Evolutionary conservation across 1,140 invertebrate genomes (phyloP), one percentile per base, ranked within the genome.

Genomic region (Alviniconcha marisindica): DNA sequence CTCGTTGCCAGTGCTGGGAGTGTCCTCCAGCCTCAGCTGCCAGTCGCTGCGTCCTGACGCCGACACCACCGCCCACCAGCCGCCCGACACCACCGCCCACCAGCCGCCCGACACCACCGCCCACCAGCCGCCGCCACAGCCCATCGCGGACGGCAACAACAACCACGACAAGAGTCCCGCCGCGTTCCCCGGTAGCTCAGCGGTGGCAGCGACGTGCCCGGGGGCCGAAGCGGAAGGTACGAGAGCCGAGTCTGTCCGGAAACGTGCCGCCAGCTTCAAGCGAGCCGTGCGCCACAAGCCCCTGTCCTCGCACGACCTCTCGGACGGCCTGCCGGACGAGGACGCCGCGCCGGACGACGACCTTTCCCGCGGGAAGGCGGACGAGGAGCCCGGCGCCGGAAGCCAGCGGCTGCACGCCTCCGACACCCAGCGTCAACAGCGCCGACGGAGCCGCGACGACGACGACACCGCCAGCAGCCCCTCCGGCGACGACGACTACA

Each of bases 201-300:
- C 63, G 15, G 69, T 40, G 14, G 1, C 14, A 21, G 3, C 12
- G 36, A 18, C 69, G 33, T 3, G 1, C 69, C 24, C 31, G 14
- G 18, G 31, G 7, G 14, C 33, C 24, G 10, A 24, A 2, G 10
- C n/a, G 4, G 36, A 71, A 21, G 74, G 42, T 38, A 7, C 36
- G 21, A 78, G 54, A 33, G 40, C 78, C 2, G 38, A 80, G n/a
- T 21, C 56, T 4, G 24, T 63, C 12, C 78, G 69, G 60, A 83
- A 77, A 12, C 63, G 89, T 69, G 83, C 87, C n/a, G 51, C 78
- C 44, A 90, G 89, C 82, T 90, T 90, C 71, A 79, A 84, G 31
- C 54, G 78, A 24, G 89, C 89, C 18, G 84, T 86, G 31, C 76
- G 86, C 54, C 28, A 86, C 18, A 73, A 87, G 40, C 89, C 88